Evolutionary conservation across 2,888 invertebrate species (phyloP).

Genomic region (Allacma fusca): DNA sequence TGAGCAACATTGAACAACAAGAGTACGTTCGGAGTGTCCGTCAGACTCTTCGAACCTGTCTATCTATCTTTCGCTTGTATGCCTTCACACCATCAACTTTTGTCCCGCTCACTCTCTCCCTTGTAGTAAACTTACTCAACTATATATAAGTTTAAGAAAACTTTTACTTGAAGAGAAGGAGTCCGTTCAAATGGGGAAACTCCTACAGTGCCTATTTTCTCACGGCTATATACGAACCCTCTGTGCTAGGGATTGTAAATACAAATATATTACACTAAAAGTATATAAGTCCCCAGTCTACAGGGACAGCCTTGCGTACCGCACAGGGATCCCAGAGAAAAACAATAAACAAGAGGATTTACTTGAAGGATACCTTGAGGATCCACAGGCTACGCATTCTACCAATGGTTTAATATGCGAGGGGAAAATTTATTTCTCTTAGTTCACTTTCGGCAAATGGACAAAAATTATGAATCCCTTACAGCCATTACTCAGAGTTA

Average conservation of each 20-base stretch:
- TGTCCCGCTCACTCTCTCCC: neutral
- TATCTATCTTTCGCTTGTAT: constrained; percentile 21
- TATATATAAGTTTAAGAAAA: no score
- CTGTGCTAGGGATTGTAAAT: no score
- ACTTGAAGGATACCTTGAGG: neutral
- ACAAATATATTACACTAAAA: no score
- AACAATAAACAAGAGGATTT: constrained; percentile 30
- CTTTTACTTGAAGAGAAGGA: no score
- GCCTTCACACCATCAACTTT: neutral
- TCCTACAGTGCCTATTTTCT: no score
- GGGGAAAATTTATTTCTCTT: constrained; percentile 35
- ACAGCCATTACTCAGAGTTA: constrained; percentile 33
- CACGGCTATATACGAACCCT: no score
- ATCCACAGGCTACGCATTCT: no score
- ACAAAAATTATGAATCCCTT: constrained; percentile 33
- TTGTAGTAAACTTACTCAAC: no score
- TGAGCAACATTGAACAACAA: neutral
- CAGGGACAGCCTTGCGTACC: no score
- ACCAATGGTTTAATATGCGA: no score
- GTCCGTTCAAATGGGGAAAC: no score
- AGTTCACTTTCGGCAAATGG: constrained; percentile 31
- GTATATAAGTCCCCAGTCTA: no score
- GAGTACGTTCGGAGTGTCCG: constrained; percentile 6
- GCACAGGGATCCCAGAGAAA: neutral
- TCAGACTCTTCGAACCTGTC: constrained; percentile 22